A percentile compares a stretch with the other conserved stretches of the same genome.
phyloP scores from a whole-genome alignment of 2,888 invertebrate genomes.

The Exocentrus adspersus region DNA sequence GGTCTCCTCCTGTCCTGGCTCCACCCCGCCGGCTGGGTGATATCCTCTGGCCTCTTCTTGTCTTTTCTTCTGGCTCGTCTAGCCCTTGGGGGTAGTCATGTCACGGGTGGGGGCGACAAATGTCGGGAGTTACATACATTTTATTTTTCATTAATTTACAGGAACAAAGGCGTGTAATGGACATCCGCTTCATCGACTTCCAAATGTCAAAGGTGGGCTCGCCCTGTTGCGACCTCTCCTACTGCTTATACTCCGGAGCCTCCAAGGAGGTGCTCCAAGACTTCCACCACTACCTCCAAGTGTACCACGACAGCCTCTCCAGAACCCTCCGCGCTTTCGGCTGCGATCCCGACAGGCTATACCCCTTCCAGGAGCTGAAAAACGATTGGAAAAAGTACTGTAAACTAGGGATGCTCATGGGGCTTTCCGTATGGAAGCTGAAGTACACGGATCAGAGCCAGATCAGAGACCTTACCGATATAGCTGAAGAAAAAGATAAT shows the following conservation, averaged over 20 bases:
- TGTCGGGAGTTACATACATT: no score
- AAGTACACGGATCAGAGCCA: not conserved
- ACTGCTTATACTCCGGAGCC: conserved; percentile 48
- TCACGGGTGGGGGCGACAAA: no score
- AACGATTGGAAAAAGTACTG: conserved; percentile 32
- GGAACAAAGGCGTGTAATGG: not conserved
- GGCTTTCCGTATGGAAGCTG: not conserved
- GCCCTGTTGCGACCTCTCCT: conserved; percentile 49
- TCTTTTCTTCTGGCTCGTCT: no score
- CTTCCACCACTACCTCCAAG: conserved; percentile 46
- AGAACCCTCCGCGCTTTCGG: conserved; percentile 40
- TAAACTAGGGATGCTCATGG: not conserved
- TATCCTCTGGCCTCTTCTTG: no score
- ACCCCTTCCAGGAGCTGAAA: conserved; percentile 39
- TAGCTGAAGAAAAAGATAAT: no score
- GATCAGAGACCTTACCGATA: not conserved
- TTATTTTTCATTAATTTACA: conserved; percentile 6
- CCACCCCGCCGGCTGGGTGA: no score
- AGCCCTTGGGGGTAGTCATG: no score
- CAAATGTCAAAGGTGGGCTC: conserved; percentile 28
- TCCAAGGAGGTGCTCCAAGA: conserved; percentile 44
- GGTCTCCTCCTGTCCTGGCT: no score
- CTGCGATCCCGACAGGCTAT: conserved; percentile 44
- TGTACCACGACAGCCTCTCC: conserved; percentile 49
- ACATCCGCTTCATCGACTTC: conserved; percentile 36